Conservation (phyloP, 1,140 invertebrate species). For the Apis laboriosa region DNA sequence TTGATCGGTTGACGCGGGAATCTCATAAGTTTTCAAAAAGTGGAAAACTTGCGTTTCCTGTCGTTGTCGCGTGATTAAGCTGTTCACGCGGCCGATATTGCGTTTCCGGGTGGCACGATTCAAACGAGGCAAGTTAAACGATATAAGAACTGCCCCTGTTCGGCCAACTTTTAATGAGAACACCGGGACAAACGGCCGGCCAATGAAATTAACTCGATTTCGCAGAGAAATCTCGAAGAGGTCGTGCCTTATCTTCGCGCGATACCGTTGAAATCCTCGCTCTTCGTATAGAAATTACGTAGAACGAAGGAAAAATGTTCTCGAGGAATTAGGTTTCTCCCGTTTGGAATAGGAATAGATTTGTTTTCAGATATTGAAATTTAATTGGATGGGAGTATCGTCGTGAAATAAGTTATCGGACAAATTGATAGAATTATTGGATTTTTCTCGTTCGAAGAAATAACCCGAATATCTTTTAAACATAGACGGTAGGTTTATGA, state of each 20-base stretch:
- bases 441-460: neutral
- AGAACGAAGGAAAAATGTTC: neutral
- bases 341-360: neutral
- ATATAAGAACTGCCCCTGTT: conserved; percentile 39
- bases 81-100: conserved; percentile 48
- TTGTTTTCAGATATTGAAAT: neutral
- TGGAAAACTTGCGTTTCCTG: neutral
- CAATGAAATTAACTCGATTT: conserved; percentile 16
- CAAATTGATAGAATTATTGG: neutral
- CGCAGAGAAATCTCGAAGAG: neutral
- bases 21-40: conserved; percentile 41
- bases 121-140: conserved; percentile 58
- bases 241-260: neutral
- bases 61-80: conserved; percentile 51
- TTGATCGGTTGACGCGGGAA: neutral
- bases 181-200: neutral
- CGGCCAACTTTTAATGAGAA: conserved; percentile 54
- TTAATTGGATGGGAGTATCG: no score
- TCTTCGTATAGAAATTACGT: neutral
- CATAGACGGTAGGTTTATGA: neutral
- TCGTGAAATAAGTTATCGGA: neutral
- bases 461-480: neutral
- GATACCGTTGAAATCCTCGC: neutral
- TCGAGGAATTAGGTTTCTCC: neutral
- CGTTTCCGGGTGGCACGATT: conserved; percentile 43